These are phyloP conservation scores for Rhinogobio ventralis DNA, from an alignment of 2,797 vertebrate species.

Conservation along the genomic window DNA sequence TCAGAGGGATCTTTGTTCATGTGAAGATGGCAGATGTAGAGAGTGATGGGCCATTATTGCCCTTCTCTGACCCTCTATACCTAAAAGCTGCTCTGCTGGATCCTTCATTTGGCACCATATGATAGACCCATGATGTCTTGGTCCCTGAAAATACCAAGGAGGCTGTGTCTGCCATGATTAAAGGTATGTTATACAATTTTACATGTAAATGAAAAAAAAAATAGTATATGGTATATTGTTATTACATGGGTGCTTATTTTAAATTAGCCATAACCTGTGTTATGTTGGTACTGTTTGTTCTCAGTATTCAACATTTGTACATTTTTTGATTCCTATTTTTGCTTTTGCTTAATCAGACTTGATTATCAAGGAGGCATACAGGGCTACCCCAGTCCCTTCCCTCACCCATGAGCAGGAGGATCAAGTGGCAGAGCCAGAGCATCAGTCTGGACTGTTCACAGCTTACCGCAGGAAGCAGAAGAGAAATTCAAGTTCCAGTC, in stretches of 20 bases:
- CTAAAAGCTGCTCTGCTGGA: too few species aligned
- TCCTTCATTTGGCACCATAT: too few species aligned
- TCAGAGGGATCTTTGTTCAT: conserved; percentile 61
- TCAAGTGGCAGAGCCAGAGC: conserved; percentile 24
- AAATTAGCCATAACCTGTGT: too few species aligned
- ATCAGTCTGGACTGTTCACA: conserved; percentile 52
- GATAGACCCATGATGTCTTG: conserved; percentile 50
- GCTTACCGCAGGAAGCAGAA: too few species aligned
- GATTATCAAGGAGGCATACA: conserved; percentile 53
- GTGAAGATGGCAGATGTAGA: conserved; percentile 57
- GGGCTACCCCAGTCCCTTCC: conserved; percentile 17
- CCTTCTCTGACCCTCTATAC: too few species aligned
- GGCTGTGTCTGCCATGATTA: conserved; percentile 24
- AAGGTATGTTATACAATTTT: conserved; percentile 23
- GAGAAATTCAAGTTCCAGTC: conserved; percentile 46
- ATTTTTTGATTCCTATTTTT: too few species aligned
- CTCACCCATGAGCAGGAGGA: conserved; percentile 47
- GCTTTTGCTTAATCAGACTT: conserved; percentile 32
- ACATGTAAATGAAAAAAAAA: too few species aligned
- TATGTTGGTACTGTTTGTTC: too few species aligned
- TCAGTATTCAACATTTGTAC: too few species aligned
- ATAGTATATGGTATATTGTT: too few species aligned
- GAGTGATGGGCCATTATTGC: too few species aligned
- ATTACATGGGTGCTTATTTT: too few species aligned
- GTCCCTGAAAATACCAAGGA: conserved; percentile 34